Base-by-base conservation (phyloP, 1,140 invertebrate species). In the Drosophila kepulauana region DNA sequence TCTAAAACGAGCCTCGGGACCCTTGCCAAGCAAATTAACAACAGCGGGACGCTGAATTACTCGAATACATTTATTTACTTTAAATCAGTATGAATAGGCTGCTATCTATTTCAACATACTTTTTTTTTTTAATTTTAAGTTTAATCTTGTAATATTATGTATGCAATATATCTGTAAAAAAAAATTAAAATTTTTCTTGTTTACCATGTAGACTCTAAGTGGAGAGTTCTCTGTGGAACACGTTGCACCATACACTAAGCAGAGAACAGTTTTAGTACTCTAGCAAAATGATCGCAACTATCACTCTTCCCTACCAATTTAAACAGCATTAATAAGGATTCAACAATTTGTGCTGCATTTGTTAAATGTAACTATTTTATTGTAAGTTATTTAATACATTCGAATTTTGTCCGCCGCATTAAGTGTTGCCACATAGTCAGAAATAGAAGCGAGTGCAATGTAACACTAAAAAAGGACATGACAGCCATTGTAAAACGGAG, bases 1-100 rank as follows among this genome's bases (percentile, higher is more conserved):
- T 15, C 38, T 92, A 2, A 92, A 90, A 57, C 79, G 92, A 5
- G 74, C 78, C 1, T 16, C 64, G 2, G 72, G 79, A 1, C 82
- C 82, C 1, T 13, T 86, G 46, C 66, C 57, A 0, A 78, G 54
- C 16, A 85, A 85, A 66, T 54, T 77, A 15, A 78, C 57, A n/a
- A 81, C 81, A 13, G 78, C 69, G n/a, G 78, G 81, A 10, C 78
- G 69, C 5, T 80, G 5, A 81, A 20, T 25, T 1, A 38, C 5
- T 67, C 25, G 35, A 58, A 43, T 58, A 7, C 13, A 59, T 59
- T 38, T 38, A 28, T 59, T 43, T 25, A 25, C 20, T 25, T 25
- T 3, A n/a, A n/a, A 33, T 25, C 1, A 7, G n/a, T 48, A 61
- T 8, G 46, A 30, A 33, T 48, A 48, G 1, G 16, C 30, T 33